These are phyloP conservation scores for Pogonomyrmex californicus DNA, from an alignment of 1,140 invertebrate genomes.

Conservation along the genomic window DNA sequence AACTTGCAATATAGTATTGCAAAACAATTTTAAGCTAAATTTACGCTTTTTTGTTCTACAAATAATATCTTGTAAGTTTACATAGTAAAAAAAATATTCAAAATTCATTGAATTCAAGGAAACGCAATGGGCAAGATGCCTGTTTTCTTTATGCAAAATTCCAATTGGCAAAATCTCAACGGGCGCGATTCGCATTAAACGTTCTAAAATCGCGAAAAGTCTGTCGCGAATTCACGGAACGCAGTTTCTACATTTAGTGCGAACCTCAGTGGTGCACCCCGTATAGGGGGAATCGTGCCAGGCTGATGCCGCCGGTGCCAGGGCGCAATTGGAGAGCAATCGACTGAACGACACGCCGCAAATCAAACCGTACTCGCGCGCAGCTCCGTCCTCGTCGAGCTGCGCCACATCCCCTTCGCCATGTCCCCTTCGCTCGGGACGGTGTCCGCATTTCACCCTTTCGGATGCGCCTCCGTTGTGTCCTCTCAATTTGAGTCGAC, in stretches of 20 bases:
- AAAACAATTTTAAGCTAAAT: slow-evolving; percentile 10
- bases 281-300: slow-evolving; percentile 70
- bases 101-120: neutral
- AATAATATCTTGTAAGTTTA: neutral
- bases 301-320: slow-evolving; percentile 77
- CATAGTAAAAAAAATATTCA: neutral
- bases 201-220: neutral
- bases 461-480: slow-evolving; percentile 39
- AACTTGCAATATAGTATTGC: neutral
- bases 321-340: slow-evolving; percentile 85
- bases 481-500: slow-evolving; percentile 78
- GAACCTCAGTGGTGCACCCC: slow-evolving; percentile 24
- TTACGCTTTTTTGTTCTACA: neutral
- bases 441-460: slow-evolving; percentile 38
- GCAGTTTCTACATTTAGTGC: neutral
- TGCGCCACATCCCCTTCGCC: neutral
- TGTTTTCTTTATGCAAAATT: neutral
- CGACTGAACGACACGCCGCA: slow-evolving; percentile 85
- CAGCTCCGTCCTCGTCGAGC: slow-evolving; percentile 39
- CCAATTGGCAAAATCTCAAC: neutral
- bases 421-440: neutral
- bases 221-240: neutral
- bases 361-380: slow-evolving; percentile 81
- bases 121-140: neutral
- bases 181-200: neutral